Evolutionary conservation across 1,140 invertebrate genomes (phyloP).

Genomic region (Saccostrea cuccullata): DNA sequence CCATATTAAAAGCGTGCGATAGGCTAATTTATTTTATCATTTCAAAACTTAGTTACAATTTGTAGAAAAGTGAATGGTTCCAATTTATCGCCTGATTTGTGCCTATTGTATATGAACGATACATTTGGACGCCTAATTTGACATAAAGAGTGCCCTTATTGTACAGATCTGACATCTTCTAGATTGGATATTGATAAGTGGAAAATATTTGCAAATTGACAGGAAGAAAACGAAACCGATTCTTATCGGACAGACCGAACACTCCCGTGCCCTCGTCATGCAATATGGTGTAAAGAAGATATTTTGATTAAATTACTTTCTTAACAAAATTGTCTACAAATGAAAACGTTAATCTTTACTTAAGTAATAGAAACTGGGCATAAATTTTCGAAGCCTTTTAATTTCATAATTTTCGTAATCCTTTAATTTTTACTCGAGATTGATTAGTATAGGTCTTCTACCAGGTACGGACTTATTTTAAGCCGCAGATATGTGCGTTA

Average conservation of each 20-base stretch:
- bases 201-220: neutral
- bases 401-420: conserved; percentile 5
- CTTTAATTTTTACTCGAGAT: neutral
- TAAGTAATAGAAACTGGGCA: neutral
- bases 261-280: neutral
- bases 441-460: too few relatives aligned
- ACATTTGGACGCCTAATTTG: neutral
- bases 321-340: neutral
- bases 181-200: conserved; percentile 2
- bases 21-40: neutral
- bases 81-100: neutral
- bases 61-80: neutral
- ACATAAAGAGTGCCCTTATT: neutral
- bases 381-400: neutral
- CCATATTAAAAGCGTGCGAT: neutral
- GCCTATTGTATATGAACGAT: neutral
- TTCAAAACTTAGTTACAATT: conserved; percentile 9
- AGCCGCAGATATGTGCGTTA: too few relatives aligned
- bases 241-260: conserved; percentile 4
- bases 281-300: neutral
- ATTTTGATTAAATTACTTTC: neutral
- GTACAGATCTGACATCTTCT: neutral
- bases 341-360: neutral
- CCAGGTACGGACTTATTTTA: too few relatives aligned
- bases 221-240: neutral